Base-by-base conservation (phyloP, 30 jellyfish, hydroid and myxozoan species). In the Hydractinia echinata region DNA sequence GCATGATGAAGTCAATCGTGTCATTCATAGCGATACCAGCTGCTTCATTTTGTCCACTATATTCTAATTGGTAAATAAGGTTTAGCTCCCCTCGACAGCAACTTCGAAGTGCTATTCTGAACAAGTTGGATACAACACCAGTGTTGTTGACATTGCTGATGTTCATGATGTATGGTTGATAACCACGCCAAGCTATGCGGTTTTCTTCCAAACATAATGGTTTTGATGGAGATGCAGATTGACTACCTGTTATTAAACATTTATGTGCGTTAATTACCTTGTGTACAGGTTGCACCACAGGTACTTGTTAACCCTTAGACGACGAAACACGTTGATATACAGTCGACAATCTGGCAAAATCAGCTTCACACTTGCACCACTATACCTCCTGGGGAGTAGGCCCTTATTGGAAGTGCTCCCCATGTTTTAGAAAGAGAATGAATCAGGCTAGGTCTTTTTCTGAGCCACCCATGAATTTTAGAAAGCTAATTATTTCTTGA, bases 21-120 rank as follows among this genome's bases (percentile, higher is more conserved):
- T 20, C 55, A 71, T 71, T 71, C 81, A 20, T 11, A 15, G 61
- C 60, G 39, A 71, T n/a, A 20, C 51, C 44, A 6, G 61, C 61
- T 7, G 61, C 81, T n/a, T 13, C 60, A 20, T 50, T 50, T 50
- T 71, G 81, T 52, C 18, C 61, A 6, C 51, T 30, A 15, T 19
- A 71, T 71, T 71, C 60, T 14, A 20, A 30, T 19, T n/a, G 60
- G 5, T n/a, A 71, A n/a, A 19, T 60, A 13, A 71, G n/a, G 10
- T 71, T 7, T 6, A 71, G 61, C 8, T 71, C 52, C 51, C 81
- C 81, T 19, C 81, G 81, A 71, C 81, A 71, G 3, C 81, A 71
- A 20, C 60, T 50, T 50, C 81, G 44, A 3, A 71, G 55, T 52
- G 81, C 44, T 52, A 7, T 19, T 7, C 0, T 50, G 13, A 71